Conservation (phyloP, 2,888 invertebrate genomes). For the Stratiomys singularior region DNA sequence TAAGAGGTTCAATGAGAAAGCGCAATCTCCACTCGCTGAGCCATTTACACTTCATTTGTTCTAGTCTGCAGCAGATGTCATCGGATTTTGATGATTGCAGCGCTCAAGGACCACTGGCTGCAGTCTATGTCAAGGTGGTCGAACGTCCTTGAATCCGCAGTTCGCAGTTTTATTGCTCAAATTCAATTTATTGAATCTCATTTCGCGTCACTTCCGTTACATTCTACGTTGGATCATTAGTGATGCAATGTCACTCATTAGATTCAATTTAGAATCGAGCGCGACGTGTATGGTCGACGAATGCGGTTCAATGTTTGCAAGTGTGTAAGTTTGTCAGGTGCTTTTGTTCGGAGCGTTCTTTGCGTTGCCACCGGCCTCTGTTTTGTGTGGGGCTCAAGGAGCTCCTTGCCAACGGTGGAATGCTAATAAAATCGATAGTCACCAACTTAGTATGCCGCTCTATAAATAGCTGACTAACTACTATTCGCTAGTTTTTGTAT, state of each 20-base stretch:
- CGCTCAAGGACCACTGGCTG: conserved; percentile 38
- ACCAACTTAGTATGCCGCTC: conserved; percentile 26
- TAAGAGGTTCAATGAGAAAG: background rate
- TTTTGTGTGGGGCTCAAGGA: conserved; percentile 31
- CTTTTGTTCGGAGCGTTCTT: background rate
- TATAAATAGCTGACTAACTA: conserved; percentile 38
- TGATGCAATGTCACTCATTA: conserved; percentile 8
- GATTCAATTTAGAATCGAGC: background rate
- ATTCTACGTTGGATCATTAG: background rate
- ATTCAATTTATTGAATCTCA: conserved; percentile 20
- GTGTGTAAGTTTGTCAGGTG: conserved; percentile 26
- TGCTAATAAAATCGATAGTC: conserved; percentile 44
- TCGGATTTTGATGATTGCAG: conserved; percentile 23
- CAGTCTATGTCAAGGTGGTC: conserved; percentile 39
- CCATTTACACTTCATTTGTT: background rate
- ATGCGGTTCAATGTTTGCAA: background rate
- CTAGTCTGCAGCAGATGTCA: conserved; percentile 6
- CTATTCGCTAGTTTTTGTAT: conserved; percentile 10
- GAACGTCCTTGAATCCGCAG: background rate
- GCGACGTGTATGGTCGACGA: background rate
- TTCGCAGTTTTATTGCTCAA: background rate
- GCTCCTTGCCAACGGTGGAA: conserved; percentile 43
- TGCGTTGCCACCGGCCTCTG: background rate
- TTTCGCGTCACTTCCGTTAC: conserved; percentile 23
- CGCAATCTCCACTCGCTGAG: background rate